These are phyloP conservation scores for Dryadula phaetusa DNA, from an alignment of 2,888 invertebrate genomes.

Conservation along the genomic window DNA sequence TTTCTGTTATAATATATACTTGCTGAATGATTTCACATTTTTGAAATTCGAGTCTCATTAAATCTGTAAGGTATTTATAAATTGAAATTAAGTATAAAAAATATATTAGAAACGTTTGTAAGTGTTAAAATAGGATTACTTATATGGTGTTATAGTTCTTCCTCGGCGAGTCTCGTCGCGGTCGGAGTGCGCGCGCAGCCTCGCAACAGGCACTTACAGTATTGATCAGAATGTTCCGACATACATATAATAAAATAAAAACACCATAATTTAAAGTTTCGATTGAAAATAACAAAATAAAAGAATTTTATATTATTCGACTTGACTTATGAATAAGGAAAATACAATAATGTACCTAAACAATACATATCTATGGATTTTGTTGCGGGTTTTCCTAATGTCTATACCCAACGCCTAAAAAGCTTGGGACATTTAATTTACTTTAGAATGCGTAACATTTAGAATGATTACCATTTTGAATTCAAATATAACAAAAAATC, in stretches of 20 bases:
- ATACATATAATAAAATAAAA: neutral
- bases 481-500: slow-evolving; percentile 22
- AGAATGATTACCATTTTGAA: slow-evolving; percentile 22
- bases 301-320: neutral
- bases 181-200: slow-evolving; percentile 8
- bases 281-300: neutral
- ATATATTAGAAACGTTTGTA: slow-evolving; percentile 14
- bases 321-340: slow-evolving; percentile 1
- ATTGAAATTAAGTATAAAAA: slow-evolving; percentile 22
- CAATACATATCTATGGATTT: slow-evolving; percentile 30
- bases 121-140: neutral
- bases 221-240: slow-evolving; percentile 18
- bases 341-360: slow-evolving; percentile 14
- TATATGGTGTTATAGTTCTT: slow-evolving; percentile 4
- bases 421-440: slow-evolving; percentile 57
- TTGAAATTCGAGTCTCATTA: slow-evolving; percentile 3
- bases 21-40: neutral
- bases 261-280: neutral
- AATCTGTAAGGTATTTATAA: slow-evolving; percentile 14
- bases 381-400: slow-evolving; percentile 54
- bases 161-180: neutral
- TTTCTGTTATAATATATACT: neutral
- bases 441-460: slow-evolving; percentile 28
- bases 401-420: slow-evolving; percentile 61
- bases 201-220: slow-evolving; percentile 12